Base-by-base conservation (phyloP, 2,113 vertebrate species). In the Larimichthys polyactis region DNA sequence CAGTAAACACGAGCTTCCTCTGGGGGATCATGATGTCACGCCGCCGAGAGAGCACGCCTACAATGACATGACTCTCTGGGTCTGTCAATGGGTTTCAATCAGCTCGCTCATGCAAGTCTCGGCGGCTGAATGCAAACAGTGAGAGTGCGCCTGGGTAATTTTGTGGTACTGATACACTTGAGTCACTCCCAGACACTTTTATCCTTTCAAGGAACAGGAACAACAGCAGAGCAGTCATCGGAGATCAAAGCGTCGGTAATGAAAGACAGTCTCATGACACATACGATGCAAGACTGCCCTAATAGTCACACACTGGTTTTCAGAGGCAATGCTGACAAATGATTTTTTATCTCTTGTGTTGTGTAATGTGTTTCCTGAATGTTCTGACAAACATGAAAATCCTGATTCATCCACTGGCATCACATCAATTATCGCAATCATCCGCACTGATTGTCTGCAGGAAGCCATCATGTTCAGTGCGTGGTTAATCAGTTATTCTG, bases 1-100 rank as follows among this genome's bases (percentile, higher is more conserved):
- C 48, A 1, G 76, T 89, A 81, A 86, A 90, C 83, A 86, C 8
- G 0, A 0, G 22, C 46, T 83, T 83, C 83, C 79, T 79, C 81
- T 48, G 2, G 74, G n/a, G 36, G 36, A 8, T 40, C 36, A 14
- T 62, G 83, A 78, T 51, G 72, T 81, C 62, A 48, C 12, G 1
- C 22, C 46, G 48, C 24, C 10, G 43, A 19, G 60, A n/a, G 60
- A 58, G 24, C 58, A 59, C 19, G 9, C 29, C 78, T 27, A 51
- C 62, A 24, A 4, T n/a, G 66, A 64, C 73, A 59, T 52, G 48
- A 60, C 58, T 71, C 72, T 59, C 32, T 20, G 58, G 62, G 24
- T 69, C 67, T 27, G 46, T 77, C 2, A 2, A 10, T n/a, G 32
- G 67, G 49, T 52, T 85, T 75, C 54, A 79, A 77, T 84, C 63